Conservation (phyloP, 2,113 vertebrate genomes). For the Paratilapia polleni region DNA sequence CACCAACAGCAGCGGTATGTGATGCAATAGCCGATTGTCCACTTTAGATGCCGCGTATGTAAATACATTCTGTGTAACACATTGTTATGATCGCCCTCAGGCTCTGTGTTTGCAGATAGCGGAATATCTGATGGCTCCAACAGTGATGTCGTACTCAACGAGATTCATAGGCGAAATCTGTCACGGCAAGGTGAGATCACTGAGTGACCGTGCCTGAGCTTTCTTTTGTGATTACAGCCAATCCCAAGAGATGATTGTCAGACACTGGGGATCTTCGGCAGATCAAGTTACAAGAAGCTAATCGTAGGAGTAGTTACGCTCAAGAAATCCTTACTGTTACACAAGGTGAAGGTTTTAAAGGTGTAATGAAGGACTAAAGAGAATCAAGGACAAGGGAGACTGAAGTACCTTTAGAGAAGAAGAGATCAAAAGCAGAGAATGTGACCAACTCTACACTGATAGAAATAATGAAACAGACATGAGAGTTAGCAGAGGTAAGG, state of each 20-base stretch:
- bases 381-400: background rate
- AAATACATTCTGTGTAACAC: background rate
- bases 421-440: background rate
- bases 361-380: background rate
- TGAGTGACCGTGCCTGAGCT: background rate
- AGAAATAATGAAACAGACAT: background rate
- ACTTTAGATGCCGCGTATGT: background rate
- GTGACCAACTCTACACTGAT: background rate
- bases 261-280: background rate
- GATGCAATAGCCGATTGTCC: background rate
- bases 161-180: constrained; percentile 44
- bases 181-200: background rate
- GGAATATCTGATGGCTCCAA: constrained; percentile 59
- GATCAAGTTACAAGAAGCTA: background rate
- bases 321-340: background rate
- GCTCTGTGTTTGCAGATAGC: constrained; percentile 58
- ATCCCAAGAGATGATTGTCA: background rate
- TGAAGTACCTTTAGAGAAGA: constrained; percentile 12
- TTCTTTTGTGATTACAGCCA: background rate
- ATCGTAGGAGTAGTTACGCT: background rate
- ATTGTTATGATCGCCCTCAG: background rate
- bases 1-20: constrained; percentile 56
- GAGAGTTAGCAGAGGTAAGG: background rate
- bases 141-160: constrained; percentile 71
- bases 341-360: background rate